These are phyloP conservation scores for Lanius ludovicianus DNA, from an alignment of 2,113 vertebrate genomes.

Conservation along the genomic window DNA sequence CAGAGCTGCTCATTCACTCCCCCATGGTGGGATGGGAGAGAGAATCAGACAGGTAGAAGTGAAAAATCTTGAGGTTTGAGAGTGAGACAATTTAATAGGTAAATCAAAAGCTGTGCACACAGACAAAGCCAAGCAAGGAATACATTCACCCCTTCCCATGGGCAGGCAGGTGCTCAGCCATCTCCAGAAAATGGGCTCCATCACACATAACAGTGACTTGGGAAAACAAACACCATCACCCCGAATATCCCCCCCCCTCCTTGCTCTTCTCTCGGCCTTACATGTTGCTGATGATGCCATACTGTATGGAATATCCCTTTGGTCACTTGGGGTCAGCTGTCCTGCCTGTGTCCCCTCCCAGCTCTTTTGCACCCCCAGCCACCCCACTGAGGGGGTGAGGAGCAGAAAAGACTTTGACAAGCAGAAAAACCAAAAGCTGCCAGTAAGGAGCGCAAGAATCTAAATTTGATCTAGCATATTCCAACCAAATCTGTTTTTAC, in stretches of 20 bases:
- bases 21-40: neutral
- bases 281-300: neutral
- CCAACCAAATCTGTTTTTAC: neutral
- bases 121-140: neutral
- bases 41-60: neutral
- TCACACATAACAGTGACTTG: neutral
- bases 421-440: neutral
- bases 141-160: neutral
- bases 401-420: neutral
- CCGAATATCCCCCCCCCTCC: rapidly evolving
- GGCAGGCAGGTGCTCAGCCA: neutral
- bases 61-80: neutral
- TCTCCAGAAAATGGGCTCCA: neutral
- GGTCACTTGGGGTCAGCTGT: neutral
- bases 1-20: rapidly evolving
- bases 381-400: rapidly evolving
- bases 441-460: neutral
- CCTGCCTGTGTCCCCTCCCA: neutral
- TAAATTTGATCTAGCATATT: neutral
- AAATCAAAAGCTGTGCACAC: neutral
- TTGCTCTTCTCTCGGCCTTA: neutral
- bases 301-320: neutral
- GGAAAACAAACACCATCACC: neutral
- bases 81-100: neutral
- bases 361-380: neutral